These are phyloP conservation scores for Bombycilla garrulus DNA, from an alignment of 2,113 vertebrate species.

Conservation along the genomic window DNA sequence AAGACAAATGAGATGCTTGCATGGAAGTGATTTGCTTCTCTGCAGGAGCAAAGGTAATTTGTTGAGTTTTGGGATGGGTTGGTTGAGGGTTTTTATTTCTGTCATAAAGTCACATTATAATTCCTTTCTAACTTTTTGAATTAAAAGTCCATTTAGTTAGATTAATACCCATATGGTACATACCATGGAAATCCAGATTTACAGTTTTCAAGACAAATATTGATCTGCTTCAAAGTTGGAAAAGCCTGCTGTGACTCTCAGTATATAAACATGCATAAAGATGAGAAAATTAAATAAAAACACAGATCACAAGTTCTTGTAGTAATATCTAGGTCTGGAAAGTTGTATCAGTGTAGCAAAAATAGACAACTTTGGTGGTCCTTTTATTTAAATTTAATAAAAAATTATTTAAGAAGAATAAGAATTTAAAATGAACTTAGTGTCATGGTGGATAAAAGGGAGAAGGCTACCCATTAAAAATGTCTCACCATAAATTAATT, in stretches of 20 bases:
- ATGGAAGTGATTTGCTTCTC: background rate
- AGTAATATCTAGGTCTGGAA: background rate
- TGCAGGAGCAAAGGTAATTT: background rate
- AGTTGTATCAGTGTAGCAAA: background rate
- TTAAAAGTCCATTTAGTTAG: background rate
- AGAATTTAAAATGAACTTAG: too few relatives aligned
- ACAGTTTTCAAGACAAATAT: background rate
- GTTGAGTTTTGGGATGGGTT: background rate
- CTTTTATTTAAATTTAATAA: background rate
- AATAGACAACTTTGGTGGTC: background rate
- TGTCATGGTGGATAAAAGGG: background rate
- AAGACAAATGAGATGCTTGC: background rate
- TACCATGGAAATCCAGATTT: background rate
- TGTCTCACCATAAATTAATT: background rate
- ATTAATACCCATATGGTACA: background rate
- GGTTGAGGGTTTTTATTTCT: background rate
- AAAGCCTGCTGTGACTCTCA: background rate
- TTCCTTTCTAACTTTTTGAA: background rate
- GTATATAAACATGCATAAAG: background rate
- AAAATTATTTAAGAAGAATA: too few relatives aligned
- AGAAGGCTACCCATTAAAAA: background rate
- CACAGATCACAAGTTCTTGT: background rate
- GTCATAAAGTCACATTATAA: background rate
- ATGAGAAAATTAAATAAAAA: background rate
- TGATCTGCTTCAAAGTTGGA: background rate